Evolutionary conservation across 2,797 vertebrate species (phyloP), one percentile per base, ranked within the genome.

Genomic region (Cryptoprocta ferox): DNA sequence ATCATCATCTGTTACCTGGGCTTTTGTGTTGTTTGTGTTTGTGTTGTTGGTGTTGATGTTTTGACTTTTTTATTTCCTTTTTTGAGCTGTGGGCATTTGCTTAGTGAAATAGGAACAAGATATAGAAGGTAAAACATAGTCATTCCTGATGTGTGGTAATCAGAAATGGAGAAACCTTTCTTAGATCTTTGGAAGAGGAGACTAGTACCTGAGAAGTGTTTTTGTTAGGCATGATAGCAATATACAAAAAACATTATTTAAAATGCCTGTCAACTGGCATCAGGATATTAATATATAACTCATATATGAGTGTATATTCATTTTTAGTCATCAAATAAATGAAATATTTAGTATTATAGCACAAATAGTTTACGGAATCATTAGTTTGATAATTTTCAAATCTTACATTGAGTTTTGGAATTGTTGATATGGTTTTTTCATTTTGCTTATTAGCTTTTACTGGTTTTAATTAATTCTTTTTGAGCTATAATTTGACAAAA

Each of bases 381-480:
- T 89, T 68, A 24, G 24, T 24, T 37, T 89, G 39, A 39, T 73
- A 61, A 85, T 89, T 92, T 92, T 32, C 39, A 92, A 10, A 89
- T 92, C 8, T 94, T 73, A 79, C 8, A 3, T 50, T 93, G 61
- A 93, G n/a, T 87, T 95, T 95, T 78, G 14, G 35, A 78, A 86
- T 82, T 87, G 59, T 13, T 87, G 35, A 75, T 63, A 53, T 37
- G 39, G 13, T 61, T 4, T 76, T 91, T 76, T 70, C n/a, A 70
- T 87, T 91, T 83, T 68, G 61, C n/a, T 73, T 93, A 28, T 80
- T 91, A n/a, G 16, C 28, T 81, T 81, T 75, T 68, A 86, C 50
- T 84, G 70, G 48, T 32, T 97, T 97, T 93, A 63, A 45, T 73
- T 42, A 91, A 78, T 89, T 84, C 28, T 30, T 95, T 76, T 93